Percentiles rank a stretch among this genome's conserved stretches.
Evolutionary conservation across 2,888 invertebrate species (phyloP).

Genomic region (Nephrocerus scutellatus): DNA sequence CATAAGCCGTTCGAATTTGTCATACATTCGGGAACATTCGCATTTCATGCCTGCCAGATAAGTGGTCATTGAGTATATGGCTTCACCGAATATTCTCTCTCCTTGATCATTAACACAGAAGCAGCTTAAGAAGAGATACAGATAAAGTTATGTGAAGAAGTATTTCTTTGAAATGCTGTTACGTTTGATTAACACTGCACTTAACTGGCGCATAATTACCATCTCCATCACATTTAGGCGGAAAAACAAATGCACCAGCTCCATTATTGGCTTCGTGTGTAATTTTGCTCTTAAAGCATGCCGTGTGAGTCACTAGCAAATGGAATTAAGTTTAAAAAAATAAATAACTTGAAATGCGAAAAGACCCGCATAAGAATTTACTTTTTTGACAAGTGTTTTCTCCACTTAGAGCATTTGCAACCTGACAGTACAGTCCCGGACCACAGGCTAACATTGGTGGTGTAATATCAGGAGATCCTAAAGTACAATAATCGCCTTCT

Average conservation of each 20-base stretch:
- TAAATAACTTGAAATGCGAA: too few relatives aligned
- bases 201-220: slow-evolving; percentile 54
- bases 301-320: slow-evolving; percentile 25
- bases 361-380: slow-evolving; percentile 43
- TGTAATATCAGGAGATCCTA: slow-evolving; percentile 51
- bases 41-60: slow-evolving; percentile 53
- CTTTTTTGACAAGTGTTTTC: slow-evolving; percentile 50
- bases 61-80: slow-evolving; percentile 47
- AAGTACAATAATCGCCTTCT: slow-evolving; percentile 50
- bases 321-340: too few relatives aligned
- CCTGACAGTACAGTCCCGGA: slow-evolving; percentile 35
- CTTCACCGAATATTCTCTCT: slow-evolving; percentile 61
- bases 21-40: slow-evolving; percentile 55
- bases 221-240: slow-evolving; percentile 58
- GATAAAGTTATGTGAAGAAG: background rate
- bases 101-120: slow-evolving; percentile 59
- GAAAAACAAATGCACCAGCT: slow-evolving; percentile 50
- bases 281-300: slow-evolving; percentile 22
- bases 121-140: slow-evolving; percentile 50
- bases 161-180: slow-evolving; percentile 24
- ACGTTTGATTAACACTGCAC: slow-evolving; percentile 64
- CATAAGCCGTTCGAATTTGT: slow-evolving; percentile 48
- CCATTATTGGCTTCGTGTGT: slow-evolving; percentile 50
- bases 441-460: slow-evolving; percentile 56
- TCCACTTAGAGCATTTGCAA: background rate